Evolutionary conservation across 2,888 invertebrate species (phyloP), one percentile per base, ranked within the genome.

Genomic region (Sacculina carcini): DNA sequence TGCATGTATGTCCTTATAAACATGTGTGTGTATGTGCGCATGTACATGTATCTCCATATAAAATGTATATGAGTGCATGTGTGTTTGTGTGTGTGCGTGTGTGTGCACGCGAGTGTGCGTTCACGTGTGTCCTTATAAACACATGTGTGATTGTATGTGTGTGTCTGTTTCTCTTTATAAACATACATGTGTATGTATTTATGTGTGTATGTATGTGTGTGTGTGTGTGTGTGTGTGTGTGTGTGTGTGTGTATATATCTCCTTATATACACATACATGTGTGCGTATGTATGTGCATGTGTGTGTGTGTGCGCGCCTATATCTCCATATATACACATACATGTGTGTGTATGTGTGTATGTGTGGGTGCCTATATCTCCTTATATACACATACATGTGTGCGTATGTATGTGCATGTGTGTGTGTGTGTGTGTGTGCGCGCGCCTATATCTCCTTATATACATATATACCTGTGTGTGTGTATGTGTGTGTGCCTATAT

Each of bases 321-420:
- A 26, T 44, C 9, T 44, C 24, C 26, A 26, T 44, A 26, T 24
- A 26, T 44, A 26, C 26, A 26, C 26, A 26, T 44, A 14, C 26
- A 26, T 44, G 19, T 44, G 24, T 44, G 44, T 44, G 24, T 44
- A 26, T 39, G 9, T 38, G 50, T 50, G 50, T 50, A 28, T 50
- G 50, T 50, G 50, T 38, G 39, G 38, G 50, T 50, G 50, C 40
- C 39, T 50, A 40, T 50, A 40, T 50, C 39, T 50, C 39, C 40
- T 38, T 50, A 29, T 50, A 40, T 50, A 40, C 40, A 40, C 40
- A 29, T 50, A 31, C 40, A 39, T 49, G 49, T 49, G 49, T 49
- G 49, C 38, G 24, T 49, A 38, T 49, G 44, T 44, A 26, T 44
- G 42, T 10, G 2, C 12, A 21, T 16, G 12, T 14, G 16, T 10